Evolutionary conservation across 2,888 invertebrate genomes (phyloP).

Genomic region (Crocallis elinguaria): DNA sequence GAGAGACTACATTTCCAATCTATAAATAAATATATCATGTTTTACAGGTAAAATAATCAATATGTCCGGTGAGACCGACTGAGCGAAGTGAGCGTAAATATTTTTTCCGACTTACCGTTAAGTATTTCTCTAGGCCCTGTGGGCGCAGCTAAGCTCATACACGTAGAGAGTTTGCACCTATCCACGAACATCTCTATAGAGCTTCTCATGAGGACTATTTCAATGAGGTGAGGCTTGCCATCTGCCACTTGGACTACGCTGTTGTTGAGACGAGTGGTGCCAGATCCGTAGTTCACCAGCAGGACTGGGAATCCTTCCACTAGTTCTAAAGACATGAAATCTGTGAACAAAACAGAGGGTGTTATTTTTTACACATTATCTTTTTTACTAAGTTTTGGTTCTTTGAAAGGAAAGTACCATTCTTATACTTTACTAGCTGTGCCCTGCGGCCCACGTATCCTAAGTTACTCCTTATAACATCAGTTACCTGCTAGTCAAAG

Average conservation of each 20-base stretch:
- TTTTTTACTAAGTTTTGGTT: too few relatives aligned
- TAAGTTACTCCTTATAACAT: too few relatives aligned
- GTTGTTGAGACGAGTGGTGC: slow-evolving; percentile 89
- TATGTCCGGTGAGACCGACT: too few relatives aligned
- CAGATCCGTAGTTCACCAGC: slow-evolving; percentile 94
- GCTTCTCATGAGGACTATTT: slow-evolving; percentile 87
- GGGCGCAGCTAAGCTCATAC: slow-evolving; percentile 89
- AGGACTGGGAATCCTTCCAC: slow-evolving; percentile 92
- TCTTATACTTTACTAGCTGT: too few relatives aligned
- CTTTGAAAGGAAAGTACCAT: too few relatives aligned
- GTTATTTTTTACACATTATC: background rate
- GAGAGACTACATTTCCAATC: background rate
- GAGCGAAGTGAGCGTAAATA: slow-evolving; percentile 4
- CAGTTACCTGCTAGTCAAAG: too few relatives aligned
- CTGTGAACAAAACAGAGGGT: slow-evolving; percentile 66
- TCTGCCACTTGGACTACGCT: slow-evolving; percentile 90
- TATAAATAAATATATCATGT: too few relatives aligned
- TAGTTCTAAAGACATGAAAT: slow-evolving; percentile 96
- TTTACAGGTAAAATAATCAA: too few relatives aligned
- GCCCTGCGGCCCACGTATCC: too few relatives aligned
- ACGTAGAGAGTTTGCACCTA: slow-evolving; percentile 88
- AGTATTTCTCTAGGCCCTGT: slow-evolving; percentile 89
- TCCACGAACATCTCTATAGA: slow-evolving; percentile 92
- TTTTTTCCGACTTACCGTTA: slow-evolving; percentile 75
- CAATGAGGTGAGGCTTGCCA: slow-evolving; percentile 94